Percentiles rank a stretch among this genome's conserved stretches.
phyloP scores from a whole-genome alignment of 37 sponge, comb jelly and placozoan genomes.

The Cliona cf. orientalis region DNA sequence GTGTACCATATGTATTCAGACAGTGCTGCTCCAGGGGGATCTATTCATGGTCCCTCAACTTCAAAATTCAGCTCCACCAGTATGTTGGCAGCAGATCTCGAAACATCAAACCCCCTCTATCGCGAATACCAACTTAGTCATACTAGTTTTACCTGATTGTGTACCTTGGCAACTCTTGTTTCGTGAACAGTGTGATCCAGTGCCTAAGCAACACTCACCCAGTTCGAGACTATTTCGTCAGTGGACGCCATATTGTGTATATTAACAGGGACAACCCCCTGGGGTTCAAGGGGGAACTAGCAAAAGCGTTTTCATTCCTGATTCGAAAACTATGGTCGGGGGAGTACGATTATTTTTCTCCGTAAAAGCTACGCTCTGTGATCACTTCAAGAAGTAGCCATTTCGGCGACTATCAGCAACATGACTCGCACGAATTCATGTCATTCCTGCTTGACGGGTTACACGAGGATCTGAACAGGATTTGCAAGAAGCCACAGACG shows the following conservation, averaged over 20 bases:
- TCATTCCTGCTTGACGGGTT: constrained; percentile 86
- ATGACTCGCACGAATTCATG: constrained; percentile 93
- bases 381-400: constrained; percentile 31
- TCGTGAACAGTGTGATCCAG: constrained; percentile 80
- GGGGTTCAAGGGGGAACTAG: constrained; percentile 79
- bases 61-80: background rate
- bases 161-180: constrained; percentile 82
- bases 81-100: background rate
- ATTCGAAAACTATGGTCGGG: constrained; percentile 71
- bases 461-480: constrained; percentile 92
- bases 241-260: constrained; percentile 43
- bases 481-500: constrained; percentile 70
- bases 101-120: constrained; percentile 11
- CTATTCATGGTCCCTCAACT: no score
- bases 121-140: background rate
- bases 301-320: constrained; percentile 49
- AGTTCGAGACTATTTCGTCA: constrained; percentile 59
- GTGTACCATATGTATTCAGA: background rate
- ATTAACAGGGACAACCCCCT: constrained; percentile 78
- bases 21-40: background rate
- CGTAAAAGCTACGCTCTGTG: constrained; percentile 30
- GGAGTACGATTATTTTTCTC: constrained; percentile 46
- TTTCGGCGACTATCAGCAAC: constrained; percentile 77
- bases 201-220: constrained; percentile 59
- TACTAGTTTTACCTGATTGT: constrained; percentile 62